Evolutionary conservation across 2,113 vertebrate species (phyloP).

Genomic region (Semnopithecus entellus): DNA sequence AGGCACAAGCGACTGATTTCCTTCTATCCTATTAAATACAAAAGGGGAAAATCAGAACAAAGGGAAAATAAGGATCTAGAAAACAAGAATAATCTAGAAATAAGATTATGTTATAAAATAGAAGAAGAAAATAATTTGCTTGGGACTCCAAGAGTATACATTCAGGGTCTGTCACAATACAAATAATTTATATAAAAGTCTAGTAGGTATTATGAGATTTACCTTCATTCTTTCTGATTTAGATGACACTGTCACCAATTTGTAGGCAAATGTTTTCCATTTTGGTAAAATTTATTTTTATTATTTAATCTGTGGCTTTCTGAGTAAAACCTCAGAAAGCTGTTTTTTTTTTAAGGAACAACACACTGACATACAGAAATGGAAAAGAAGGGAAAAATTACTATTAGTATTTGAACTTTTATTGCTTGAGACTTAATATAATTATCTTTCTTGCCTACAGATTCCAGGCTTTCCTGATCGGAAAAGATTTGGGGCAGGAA

Average conservation of each 20-base stretch:
- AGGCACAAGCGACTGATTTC: slow-evolving; percentile 23
- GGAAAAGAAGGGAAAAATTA: neutral
- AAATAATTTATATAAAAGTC: neutral
- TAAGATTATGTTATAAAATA: neutral
- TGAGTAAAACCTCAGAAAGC: slow-evolving; percentile 46
- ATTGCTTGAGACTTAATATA: slow-evolving; percentile 35
- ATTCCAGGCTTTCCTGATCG: slow-evolving; percentile 93
- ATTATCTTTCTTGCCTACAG: slow-evolving; percentile 83
- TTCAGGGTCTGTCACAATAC: neutral
- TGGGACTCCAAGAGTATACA: neutral
- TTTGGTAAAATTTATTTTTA: slow-evolving; percentile 36
- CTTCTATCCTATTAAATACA: slow-evolving; percentile 3
- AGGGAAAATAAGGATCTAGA: neutral
- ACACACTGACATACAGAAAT: neutral
- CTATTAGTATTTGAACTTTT: slow-evolving; percentile 29
- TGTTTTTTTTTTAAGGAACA: neutral
- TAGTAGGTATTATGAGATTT: neutral
- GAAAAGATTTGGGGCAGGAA: slow-evolving; percentile 90
- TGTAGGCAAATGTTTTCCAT: slow-evolving; percentile 29
- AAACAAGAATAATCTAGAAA: neutral
- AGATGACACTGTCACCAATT: neutral
- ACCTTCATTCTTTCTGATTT: neutral
- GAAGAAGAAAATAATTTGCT: neutral
- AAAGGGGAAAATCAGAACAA: slow-evolving; percentile 9
- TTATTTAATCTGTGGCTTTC: slow-evolving; percentile 1